Conservation (phyloP, 2,888 invertebrate genomes). For the Zygogramma bicolorata region DNA sequence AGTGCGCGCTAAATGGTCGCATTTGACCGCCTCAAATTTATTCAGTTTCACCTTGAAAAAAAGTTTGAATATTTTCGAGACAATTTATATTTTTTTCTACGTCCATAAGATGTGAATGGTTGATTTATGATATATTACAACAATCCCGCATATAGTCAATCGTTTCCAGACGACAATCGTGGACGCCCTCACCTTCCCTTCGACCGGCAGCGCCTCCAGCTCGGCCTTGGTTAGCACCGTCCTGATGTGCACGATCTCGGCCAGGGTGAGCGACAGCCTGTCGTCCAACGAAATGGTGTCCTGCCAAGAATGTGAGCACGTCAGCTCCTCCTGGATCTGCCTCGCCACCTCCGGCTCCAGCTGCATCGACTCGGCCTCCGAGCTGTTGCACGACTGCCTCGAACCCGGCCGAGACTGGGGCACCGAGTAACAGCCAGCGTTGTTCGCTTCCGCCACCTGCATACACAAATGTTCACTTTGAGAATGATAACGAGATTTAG, state of each 20-base stretch:
- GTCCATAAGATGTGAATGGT: too few species aligned
- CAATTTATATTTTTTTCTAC: too few species aligned
- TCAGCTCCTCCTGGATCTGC: conserved; percentile 77
- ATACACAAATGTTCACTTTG: too few species aligned
- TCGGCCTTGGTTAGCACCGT: conserved; percentile 97
- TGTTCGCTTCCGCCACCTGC: conserved; percentile 43
- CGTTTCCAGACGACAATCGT: too few species aligned
- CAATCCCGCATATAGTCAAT: too few species aligned
- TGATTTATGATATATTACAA: too few species aligned
- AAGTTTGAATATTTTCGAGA: too few species aligned
- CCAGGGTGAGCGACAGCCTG: conserved; percentile 89
- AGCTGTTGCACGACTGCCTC: conserved; percentile 74
- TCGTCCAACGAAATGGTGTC: conserved; percentile 86
- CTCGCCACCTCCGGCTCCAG: conserved; percentile 69
- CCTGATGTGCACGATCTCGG: conserved; percentile 94
- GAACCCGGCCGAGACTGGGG: conserved; percentile 77
- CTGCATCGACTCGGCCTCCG: conserved; percentile 63
- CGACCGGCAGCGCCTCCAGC: conserved; percentile 90
- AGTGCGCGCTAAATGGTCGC: too few species aligned
- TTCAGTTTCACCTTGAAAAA: too few species aligned
- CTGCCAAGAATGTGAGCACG: conserved; percentile 79
- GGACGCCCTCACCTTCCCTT: conserved; percentile 73
- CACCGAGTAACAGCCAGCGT: conserved; percentile 68
- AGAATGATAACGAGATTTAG: too few species aligned
- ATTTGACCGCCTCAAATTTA: too few species aligned